Conservation (phyloP, 2,113 vertebrate species). For the Vicugna pacos region DNA sequence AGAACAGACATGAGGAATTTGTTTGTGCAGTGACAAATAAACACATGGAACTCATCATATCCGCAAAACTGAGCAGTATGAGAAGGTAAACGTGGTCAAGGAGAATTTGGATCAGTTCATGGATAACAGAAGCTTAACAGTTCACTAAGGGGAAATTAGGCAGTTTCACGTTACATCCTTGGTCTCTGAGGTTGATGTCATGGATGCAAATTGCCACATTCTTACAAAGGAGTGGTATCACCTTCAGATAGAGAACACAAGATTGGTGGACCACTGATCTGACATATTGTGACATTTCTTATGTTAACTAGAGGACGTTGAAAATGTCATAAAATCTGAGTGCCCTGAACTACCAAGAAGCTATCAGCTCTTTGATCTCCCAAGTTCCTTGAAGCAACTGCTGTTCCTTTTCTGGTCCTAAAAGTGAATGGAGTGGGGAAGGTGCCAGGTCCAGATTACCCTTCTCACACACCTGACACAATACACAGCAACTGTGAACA, state of each 20-base stretch:
- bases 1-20: slow-evolving; percentile 55
- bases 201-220: slow-evolving; percentile 42
- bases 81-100: slow-evolving; percentile 65
- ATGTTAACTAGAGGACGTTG: slow-evolving; percentile 59
- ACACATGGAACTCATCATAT: slow-evolving; percentile 63
- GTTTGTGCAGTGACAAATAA: slow-evolving; percentile 35
- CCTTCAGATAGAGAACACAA: slow-evolving; percentile 16
- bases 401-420: background rate
- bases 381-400: slow-evolving; percentile 29
- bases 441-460: background rate
- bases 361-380: slow-evolving; percentile 40
- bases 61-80: slow-evolving; percentile 16
- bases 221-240: slow-evolving; percentile 10
- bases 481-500: background rate
- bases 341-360: slow-evolving; percentile 22
- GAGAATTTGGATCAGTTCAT: slow-evolving; percentile 67
- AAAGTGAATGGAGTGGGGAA: slow-evolving; percentile 14
- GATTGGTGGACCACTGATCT: slow-evolving; percentile 28
- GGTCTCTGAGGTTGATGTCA: slow-evolving; percentile 52
- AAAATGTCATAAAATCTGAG: slow-evolving; percentile 61
- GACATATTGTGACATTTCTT: slow-evolving; percentile 44
- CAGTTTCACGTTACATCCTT: slow-evolving; percentile 56
- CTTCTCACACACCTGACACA: background rate
- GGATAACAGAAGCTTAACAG: slow-evolving; percentile 58
- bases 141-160: slow-evolving; percentile 59